Evolutionary conservation across 2,888 invertebrate genomes (phyloP), one percentile per base, ranked within the genome.

Genomic region (Busseola fusca): DNA sequence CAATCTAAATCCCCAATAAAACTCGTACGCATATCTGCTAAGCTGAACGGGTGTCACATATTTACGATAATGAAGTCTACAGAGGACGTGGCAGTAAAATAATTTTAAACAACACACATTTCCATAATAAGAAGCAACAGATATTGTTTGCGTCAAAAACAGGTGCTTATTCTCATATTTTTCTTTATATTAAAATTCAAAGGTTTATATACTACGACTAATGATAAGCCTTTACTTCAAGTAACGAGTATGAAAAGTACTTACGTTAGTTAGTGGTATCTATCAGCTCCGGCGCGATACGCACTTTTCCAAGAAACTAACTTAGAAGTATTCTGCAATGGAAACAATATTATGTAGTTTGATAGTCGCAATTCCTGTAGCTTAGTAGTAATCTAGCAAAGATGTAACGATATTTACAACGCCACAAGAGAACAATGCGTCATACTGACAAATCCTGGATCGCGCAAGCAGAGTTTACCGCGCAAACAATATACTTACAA

Each of bases 111-210:
- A 64, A 16, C 72, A 73, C 57, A 74, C 69, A 80, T 80, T 85
- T 82, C 64, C 76, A 77, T 85, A 82, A 85, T 76, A 70, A 78
- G 74, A 62, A 54, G 75, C 76, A 78, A 82, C 82, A 79, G 69
- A 82, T 84, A 84, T 78, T 85, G 78, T 85, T 78, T 74, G 72
- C 66, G 72, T 82, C 76, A 74, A 78, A 83, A 85, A 72, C 78
- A 85, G 82, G 75, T 82, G 84, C 59, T 63, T 37, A n/a, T 45
- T 64, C 45, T 73, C 68, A 72, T 74, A 69, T 73, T 25, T 45
- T 16, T 67, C 37, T 69, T 45, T 1, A n/a, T 63, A 37, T 54
- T 45, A 27, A 16, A 54, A 9, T 7, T n/a, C 1, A 12, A 80
- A 80, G 80, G 73, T 27, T 73, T 3, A 34, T 34, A 6, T 34